These are phyloP conservation scores for Physella acuta DNA, from an alignment of 1,140 invertebrate species.

Conservation along the genomic window DNA sequence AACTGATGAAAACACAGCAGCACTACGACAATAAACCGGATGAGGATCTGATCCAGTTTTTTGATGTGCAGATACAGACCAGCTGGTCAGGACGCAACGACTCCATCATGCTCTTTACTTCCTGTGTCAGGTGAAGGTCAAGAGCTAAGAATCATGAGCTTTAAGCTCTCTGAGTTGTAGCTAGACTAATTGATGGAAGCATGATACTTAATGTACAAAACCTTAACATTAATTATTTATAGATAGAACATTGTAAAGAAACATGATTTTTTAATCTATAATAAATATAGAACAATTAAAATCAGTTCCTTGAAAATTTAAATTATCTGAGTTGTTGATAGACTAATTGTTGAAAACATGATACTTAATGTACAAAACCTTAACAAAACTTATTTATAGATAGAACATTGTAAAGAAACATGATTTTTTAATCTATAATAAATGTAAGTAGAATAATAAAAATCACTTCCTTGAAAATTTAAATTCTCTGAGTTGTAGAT, in stretches of 20 bases:
- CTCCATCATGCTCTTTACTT: constrained; percentile 73
- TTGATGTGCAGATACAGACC: constrained; percentile 73
- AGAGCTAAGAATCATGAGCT: neutral
- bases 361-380: too few species aligned
- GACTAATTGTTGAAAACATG: too few species aligned
- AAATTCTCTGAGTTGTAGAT: too few species aligned
- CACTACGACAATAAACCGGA: constrained; percentile 49
- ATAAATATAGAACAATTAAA: too few species aligned
- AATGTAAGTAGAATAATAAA: too few species aligned
- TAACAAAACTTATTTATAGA: neutral
- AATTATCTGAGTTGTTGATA: too few species aligned
- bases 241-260: neutral
- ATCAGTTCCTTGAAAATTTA: too few species aligned
- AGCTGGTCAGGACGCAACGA: constrained; percentile 87
- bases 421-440: neutral
- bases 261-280: neutral
- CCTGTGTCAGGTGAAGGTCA: constrained; percentile 49
- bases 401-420: neutral
- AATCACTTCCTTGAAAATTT: too few species aligned
- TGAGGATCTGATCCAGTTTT: constrained; percentile 55
- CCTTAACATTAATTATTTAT: neutral
- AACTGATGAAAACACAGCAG: constrained; percentile 76
- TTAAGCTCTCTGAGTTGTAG: too few species aligned
- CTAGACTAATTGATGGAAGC: too few species aligned
- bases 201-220: too few species aligned